Conservation (phyloP, 2,888 invertebrate genomes). For the Stratiomys singularior region DNA sequence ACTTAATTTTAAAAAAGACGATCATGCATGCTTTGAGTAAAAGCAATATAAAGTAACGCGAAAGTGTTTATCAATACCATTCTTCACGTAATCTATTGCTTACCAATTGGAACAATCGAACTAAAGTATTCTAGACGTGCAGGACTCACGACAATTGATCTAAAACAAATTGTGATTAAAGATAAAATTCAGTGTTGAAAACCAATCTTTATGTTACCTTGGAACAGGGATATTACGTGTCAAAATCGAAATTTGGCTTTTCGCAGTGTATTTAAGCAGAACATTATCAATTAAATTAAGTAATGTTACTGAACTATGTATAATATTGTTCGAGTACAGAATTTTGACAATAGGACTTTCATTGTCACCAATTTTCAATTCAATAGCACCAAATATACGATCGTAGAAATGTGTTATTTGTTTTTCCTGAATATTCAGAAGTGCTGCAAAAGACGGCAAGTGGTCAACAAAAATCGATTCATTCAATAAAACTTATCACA, state of each 20-base stretch:
- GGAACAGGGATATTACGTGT: constrained; percentile 59
- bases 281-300: constrained; percentile 67
- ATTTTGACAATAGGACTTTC: constrained; percentile 57
- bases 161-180: constrained; percentile 21
- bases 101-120: constrained; percentile 60
- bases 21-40: too few relatives aligned
- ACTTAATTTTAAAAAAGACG: too few relatives aligned
- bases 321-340: constrained; percentile 66
- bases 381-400: constrained; percentile 59
- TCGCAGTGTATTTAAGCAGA: constrained; percentile 60
- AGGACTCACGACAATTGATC: constrained; percentile 58
- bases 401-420: constrained; percentile 61
- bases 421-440: constrained; percentile 57
- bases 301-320: constrained; percentile 68
- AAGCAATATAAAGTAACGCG: too few relatives aligned
- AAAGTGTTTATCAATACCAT: too few relatives aligned
- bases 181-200: neutral
- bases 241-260: constrained; percentile 53
- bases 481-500: neutral
- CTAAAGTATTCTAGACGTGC: constrained; percentile 60
- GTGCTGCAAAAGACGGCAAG: constrained; percentile 53
- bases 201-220: constrained; percentile 52
- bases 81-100: neutral
- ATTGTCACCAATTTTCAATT: constrained; percentile 53
- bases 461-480: neutral